These are phyloP conservation scores for Hafferia zeledoni DNA, from an alignment of 2,797 vertebrate genomes.

Conservation along the genomic window DNA sequence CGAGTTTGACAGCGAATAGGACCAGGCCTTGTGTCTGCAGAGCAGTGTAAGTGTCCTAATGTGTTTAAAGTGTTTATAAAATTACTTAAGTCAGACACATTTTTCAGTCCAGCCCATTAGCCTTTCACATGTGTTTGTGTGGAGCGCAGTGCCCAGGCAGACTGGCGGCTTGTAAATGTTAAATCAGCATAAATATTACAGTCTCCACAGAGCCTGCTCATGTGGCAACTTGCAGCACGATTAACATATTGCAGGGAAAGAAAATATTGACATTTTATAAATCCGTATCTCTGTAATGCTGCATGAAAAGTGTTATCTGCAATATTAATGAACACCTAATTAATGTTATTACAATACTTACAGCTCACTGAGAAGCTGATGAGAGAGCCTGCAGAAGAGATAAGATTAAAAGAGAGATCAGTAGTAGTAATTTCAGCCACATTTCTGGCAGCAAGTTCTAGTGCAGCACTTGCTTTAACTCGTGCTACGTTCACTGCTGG, in stretches of 20 bases:
- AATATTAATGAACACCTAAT: conserved; percentile 71
- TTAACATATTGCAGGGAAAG: conserved; percentile 58
- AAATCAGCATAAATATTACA: conserved; percentile 43
- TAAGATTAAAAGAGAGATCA: conserved; percentile 53
- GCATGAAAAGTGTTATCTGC: conserved; percentile 43
- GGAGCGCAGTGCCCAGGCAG: conserved; percentile 19
- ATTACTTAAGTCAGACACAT: not conserved
- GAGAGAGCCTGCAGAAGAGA: conserved; percentile 42
- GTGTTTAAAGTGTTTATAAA: not conserved
- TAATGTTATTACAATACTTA: conserved; percentile 51
- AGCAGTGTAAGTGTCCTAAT: not conserved
- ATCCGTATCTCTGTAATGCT: conserved; percentile 14
- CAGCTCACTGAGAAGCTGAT: conserved; percentile 18
- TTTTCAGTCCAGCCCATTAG: conserved; percentile 29
- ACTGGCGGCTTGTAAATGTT: conserved; percentile 51
- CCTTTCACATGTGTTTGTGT: conserved; percentile 5
- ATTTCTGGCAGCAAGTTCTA: conserved; percentile 15
- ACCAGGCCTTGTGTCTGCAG: not conserved
- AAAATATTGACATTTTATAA: conserved; percentile 58
- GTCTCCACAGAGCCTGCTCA: not conserved
- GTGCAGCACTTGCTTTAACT: not conserved
- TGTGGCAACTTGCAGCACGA: not conserved
- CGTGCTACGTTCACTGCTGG: not conserved
- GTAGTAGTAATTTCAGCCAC: conserved; percentile 42
- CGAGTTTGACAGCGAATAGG: not conserved